phyloP scores from a whole-genome alignment of 2,888 invertebrate species.

The Ptychoptera albimana region DNA sequence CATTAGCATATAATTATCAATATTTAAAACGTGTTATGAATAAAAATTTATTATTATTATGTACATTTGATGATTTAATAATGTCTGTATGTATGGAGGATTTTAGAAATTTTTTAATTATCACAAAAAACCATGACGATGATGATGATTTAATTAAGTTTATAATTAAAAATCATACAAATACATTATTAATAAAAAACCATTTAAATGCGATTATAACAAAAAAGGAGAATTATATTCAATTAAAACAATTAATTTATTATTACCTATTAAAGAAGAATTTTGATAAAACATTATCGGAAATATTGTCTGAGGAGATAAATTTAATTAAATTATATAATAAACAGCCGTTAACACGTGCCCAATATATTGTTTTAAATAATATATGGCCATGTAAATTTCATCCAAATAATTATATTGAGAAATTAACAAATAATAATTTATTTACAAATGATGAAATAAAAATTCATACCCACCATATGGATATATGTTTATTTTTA shows the following conservation, averaged over 20 bases:
- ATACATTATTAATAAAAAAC: neutral
- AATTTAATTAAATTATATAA: constrained; percentile 40
- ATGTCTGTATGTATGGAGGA: neutral
- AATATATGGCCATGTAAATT: constrained; percentile 71
- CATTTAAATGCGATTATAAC: neutral
- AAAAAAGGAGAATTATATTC: neutral
- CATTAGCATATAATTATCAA: constrained; percentile 38
- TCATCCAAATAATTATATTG: constrained; percentile 61
- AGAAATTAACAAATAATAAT: constrained; percentile 43
- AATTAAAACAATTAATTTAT: neutral
- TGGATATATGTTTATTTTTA: constrained; percentile 32
- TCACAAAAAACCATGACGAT: neutral
- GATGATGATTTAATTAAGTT: neutral
- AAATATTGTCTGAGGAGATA: constrained; percentile 22
- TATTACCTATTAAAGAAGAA: constrained; percentile 1
- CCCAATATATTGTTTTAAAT: constrained; percentile 44
- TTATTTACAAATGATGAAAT: constrained; percentile 42
- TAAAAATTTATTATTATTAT: constrained; percentile 39
- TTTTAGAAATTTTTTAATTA: neutral
- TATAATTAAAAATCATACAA: neutral
- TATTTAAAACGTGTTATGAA: constrained; percentile 60
- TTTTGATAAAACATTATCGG: constrained; percentile 1
- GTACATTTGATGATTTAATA: neutral
- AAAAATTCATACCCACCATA: constrained; percentile 37
- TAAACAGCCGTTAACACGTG: constrained; percentile 43